A percentile compares a stretch with the other conserved stretches of the same genome.
Conservation (phyloP, 2,797 vertebrate genomes). For the Pipistrellus kuhlii region DNA sequence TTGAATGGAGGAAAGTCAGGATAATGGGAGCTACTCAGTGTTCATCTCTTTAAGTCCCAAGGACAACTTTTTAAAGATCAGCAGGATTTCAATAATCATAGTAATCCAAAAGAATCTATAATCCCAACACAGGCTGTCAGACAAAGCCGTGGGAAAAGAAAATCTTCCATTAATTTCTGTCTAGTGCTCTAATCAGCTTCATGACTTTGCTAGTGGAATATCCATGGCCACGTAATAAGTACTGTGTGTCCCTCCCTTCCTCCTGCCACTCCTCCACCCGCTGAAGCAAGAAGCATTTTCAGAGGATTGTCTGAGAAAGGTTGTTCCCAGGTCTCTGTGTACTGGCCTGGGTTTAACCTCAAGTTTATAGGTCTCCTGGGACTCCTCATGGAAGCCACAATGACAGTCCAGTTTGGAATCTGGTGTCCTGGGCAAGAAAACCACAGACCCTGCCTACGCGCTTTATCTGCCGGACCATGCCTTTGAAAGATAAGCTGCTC, state of each 20-base stretch:
- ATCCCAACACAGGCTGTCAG: neutral
- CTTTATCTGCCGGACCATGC: neutral
- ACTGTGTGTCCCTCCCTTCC: neutral
- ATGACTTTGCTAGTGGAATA: neutral
- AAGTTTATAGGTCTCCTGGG: constrained; percentile 33
- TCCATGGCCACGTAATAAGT: neutral
- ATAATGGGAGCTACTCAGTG: neutral
- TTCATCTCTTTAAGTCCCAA: neutral
- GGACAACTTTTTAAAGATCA: constrained; percentile 18
- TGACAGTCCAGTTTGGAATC: constrained; percentile 43
- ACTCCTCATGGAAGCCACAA: neutral
- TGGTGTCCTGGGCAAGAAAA: neutral
- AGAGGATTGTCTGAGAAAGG: constrained; percentile 8
- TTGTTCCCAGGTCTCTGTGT: constrained; percentile 37
- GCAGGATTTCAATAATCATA: neutral
- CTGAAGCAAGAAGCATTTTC: neutral
- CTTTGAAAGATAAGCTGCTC: constrained; percentile 39
- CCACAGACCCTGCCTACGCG: neutral
- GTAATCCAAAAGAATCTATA: constrained; percentile 14
- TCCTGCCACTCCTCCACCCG: neutral
- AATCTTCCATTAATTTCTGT: constrained; percentile 1
- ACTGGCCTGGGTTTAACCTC: constrained; percentile 40
- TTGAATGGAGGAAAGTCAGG: neutral
- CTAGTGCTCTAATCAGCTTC: neutral
- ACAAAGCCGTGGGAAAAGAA: constrained; percentile 14